Evolutionary conservation across 2,113 vertebrate species (phyloP).

Genomic region (Austrofundulus limnaeus): DNA sequence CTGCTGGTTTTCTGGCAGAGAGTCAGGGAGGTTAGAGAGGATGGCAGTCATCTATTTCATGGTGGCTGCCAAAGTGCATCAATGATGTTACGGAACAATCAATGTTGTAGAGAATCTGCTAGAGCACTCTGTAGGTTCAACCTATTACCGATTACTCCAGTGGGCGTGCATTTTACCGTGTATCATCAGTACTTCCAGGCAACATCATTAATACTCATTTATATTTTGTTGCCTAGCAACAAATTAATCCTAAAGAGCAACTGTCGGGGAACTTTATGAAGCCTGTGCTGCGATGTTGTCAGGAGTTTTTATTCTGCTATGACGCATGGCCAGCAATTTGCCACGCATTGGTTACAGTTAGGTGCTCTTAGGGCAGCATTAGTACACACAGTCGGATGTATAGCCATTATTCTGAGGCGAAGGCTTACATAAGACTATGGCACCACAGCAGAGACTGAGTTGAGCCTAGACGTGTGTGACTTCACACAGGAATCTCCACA

Average conservation of each 20-base stretch:
- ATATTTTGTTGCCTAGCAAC: slow-evolving; percentile 19
- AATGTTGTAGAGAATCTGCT: slow-evolving; percentile 22
- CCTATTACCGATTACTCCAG: background rate
- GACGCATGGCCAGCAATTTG: too few relatives aligned
- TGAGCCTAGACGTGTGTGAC: too few relatives aligned
- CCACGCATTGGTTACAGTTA: too few relatives aligned
- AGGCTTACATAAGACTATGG: too few relatives aligned
- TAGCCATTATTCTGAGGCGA: too few relatives aligned
- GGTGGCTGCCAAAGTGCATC: slow-evolving; percentile 28
- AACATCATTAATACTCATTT: slow-evolving; percentile 3
- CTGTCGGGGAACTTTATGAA: background rate
- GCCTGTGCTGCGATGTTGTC: too few relatives aligned
- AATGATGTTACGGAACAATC: slow-evolving; percentile 45
- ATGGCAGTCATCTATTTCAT: slow-evolving; percentile 19
- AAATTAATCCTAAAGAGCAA: slow-evolving; percentile 14
- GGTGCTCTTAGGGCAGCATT: too few relatives aligned
- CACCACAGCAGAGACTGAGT: too few relatives aligned
- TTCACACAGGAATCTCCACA: too few relatives aligned
- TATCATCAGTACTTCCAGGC: slow-evolving; percentile 10
- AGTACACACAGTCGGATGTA: too few relatives aligned
- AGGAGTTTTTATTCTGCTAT: too few relatives aligned
- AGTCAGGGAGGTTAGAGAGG: slow-evolving; percentile 3
- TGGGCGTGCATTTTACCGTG: background rate
- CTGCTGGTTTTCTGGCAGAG: slow-evolving; percentile 18
- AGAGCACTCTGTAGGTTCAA: slow-evolving; percentile 3